Evolutionary conservation across 1,140 invertebrate genomes (phyloP).

Genomic region (Danaus melanippus): DNA sequence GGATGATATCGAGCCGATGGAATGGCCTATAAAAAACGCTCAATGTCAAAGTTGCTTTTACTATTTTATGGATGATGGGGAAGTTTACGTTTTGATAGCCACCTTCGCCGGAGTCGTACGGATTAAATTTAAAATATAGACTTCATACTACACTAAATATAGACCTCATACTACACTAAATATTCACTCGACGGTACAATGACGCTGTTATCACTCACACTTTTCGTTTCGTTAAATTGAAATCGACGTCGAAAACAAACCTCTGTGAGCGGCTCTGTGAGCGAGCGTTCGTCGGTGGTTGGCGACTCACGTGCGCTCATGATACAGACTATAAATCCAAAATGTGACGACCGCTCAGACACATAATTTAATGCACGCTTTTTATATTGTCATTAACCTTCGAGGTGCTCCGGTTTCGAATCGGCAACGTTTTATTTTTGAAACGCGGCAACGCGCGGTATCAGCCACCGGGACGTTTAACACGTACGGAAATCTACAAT

Average conservation of each 20-base stretch:
- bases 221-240: not conserved
- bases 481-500: constrained; percentile 32
- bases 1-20: constrained; percentile 10
- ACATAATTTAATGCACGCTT: constrained; percentile 63
- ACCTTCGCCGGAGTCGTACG: constrained; percentile 2
- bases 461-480: constrained; percentile 44
- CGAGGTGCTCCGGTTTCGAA: constrained; percentile 66
- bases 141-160: too few species aligned
- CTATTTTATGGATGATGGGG: constrained; percentile 13
- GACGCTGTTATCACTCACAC: too few species aligned
- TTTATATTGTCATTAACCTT: constrained; percentile 70
- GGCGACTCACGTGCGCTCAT: constrained; percentile 35
- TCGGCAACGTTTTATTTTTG: constrained; percentile 68
- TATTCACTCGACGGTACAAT: too few species aligned
- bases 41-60: constrained; percentile 12
- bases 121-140: not conserved
- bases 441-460: constrained; percentile 60
- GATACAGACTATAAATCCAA: constrained; percentile 33
- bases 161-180: not conserved
- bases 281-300: not conserved
- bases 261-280: constrained; percentile 1
- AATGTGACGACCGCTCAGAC: constrained; percentile 38
- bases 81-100: constrained; percentile 12
- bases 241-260: constrained; percentile 1
- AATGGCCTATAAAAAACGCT: constrained; percentile 15